Evolutionary conservation across 2,797 vertebrate species (phyloP), one percentile per base, ranked within the genome.

Genomic region (Carapus acus): DNA sequence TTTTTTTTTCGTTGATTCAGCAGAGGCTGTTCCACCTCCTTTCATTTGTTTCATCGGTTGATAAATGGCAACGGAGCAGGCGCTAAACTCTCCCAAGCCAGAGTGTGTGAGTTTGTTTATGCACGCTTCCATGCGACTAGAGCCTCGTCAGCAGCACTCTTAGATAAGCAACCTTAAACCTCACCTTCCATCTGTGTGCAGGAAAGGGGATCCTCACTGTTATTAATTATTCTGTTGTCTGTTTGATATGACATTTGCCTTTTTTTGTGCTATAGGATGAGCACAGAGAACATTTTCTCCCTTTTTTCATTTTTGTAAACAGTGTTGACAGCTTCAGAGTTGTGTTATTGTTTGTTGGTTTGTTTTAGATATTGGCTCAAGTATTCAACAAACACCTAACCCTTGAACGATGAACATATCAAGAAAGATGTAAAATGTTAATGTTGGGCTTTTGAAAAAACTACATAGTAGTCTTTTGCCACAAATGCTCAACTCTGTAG

Each of bases 281-380:
- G 71, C 57, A 49, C 67, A 78, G 60, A 70, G 48, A 21, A 50
- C 5, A 33, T 33, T 57, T 45, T 42, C 33, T 31, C 37, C 24
- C 39, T 50, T 45, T 8, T 43, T 74, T 71, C 56, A 43, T 53
- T 59, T 74, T 65, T 58, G 45, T 74, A 77, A 85, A 83, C 79
- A 83, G 86, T 86, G 76, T 87, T 87, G 40, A 62, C 79, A 64
- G 77, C 77, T 82, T 74, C 77, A 71, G 81, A 84, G 78, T 80
- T 79, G 24, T 27, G n/a, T n/a, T n/a, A n/a, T n/a, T n/a, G n/a
- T n/a, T n/a, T n/a, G n/a, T n/a, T n/a, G 4, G 24, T 27, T 27
- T 4, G 4, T 27, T 27, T 27, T 27, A 5, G 24, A 5, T 76
- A 40, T 53, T 65, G 46, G 59, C 65, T 73, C 16, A 40, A 73